phyloP scores from a whole-genome alignment of 2,113 vertebrate genomes.

The Hippocampus mohnikei region DNA sequence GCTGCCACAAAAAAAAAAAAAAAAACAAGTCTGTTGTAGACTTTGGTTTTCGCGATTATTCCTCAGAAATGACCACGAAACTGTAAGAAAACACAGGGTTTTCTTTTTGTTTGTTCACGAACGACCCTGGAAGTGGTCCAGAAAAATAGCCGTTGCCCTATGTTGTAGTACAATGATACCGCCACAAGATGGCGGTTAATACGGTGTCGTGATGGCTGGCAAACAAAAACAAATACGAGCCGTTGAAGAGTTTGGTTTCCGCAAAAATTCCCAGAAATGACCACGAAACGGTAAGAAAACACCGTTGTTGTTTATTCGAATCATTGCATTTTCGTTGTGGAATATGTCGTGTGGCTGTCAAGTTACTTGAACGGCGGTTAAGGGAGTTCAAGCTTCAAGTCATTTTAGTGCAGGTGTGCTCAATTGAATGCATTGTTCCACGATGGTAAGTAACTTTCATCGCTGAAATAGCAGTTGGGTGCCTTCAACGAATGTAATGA shows the following conservation, averaged over 20 bases:
- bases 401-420: no score
- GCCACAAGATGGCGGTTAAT: not conserved
- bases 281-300: not conserved
- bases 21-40: not conserved
- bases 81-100: not conserved
- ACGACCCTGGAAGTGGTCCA: no score
- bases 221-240: not conserved
- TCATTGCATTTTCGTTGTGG: not conserved
- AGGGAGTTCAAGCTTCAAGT: no score
- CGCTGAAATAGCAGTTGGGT: conserved; percentile 36
- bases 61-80: not conserved
- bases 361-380: not conserved
- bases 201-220: no score
- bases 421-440: no score
- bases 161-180: not conserved
- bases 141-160: no score
- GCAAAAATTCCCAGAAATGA: not conserved
- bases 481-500: conserved; percentile 66
- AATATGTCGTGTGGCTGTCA: not conserved
- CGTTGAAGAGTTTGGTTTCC: not conserved
- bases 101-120: not conserved
- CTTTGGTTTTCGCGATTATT: not conserved
- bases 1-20: no score
- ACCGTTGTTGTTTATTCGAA: no score
- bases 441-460: conserved; percentile 43